phyloP scores from a whole-genome alignment of 1,140 invertebrate genomes.

The Geopemphigus sp. region DNA sequence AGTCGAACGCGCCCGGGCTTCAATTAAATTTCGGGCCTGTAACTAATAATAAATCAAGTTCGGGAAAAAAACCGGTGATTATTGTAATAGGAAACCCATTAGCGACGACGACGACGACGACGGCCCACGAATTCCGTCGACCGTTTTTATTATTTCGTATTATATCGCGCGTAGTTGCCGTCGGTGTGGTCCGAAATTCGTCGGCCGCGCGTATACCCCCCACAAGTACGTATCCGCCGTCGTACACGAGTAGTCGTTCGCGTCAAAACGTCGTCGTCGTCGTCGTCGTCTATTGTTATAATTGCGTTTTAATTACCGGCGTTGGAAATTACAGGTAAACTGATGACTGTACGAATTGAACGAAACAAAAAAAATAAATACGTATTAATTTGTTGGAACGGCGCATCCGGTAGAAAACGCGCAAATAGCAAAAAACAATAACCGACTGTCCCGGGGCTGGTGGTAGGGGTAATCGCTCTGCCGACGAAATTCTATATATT shows the following conservation, averaged over 20 bases:
- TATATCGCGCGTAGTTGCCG: no score
- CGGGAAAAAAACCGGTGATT: constrained; percentile 30
- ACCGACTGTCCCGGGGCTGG: no score
- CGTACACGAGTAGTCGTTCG: background rate
- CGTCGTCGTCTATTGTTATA: background rate
- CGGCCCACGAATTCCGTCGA: no score
- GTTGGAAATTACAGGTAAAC: no score
- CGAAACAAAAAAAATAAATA: no score
- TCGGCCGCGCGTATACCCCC: no score
- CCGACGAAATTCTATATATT: constrained; percentile 17
- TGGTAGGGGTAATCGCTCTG: background rate
- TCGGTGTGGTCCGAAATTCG: no score
- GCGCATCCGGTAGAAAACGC: constrained; percentile 8
- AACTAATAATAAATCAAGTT: constrained; percentile 30
- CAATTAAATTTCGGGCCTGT: background rate
- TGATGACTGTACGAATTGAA: no score
- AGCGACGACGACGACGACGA: no score
- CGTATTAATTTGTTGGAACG: background rate
- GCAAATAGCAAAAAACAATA: background rate
- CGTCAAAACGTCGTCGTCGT: background rate
- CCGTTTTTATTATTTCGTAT: no score
- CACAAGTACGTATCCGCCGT: no score
- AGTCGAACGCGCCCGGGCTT: background rate
- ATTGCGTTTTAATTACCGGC: constrained; percentile 24
- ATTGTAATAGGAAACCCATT: constrained; percentile 38